Evolutionary conservation across 2,888 invertebrate species (phyloP), one percentile per base, ranked within the genome.

Genomic region (Drosophila testacea): DNA sequence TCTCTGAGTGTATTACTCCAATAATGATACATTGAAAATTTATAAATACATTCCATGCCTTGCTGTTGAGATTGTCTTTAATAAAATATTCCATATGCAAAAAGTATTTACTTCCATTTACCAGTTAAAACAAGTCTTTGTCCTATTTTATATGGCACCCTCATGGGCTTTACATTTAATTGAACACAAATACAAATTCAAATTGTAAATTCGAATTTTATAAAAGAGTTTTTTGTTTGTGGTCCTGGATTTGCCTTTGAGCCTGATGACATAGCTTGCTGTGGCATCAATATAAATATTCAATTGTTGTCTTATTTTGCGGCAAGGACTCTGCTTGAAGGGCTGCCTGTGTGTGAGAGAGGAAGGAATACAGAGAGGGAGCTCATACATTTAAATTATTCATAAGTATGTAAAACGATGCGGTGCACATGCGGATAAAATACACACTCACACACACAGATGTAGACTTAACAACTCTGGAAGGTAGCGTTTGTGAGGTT

Each of bases 391-490:
- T 73, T 80, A 69, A 81, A 84, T 80, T 84, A 84, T 80, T 80
- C 85, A 80, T 84, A 84, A 78, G 82, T 74, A 68, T 80, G 79
- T 67, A 84, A 80, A 84, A 47, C 79, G 78, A 50, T 73, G 80
- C 66, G 77, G 69, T 59, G 57, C 63, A 67, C 69, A 69, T 83
- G 73, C 57, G 65, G 50, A 52, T 44, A 54, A 54, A 22, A 47
- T 27, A 60, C 55, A 39, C 42, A 62, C 32, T 41, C 41, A 4
- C 39, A 55, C 46, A 51, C 28, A 28, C 38, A 34, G 9, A 48
- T n/a, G 34, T 48, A 44, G 54, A 63, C 57, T 51, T 48, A 36
- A 32, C 60, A 62, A 79, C 66, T 79, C 61, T 54, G 41, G 30
- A 47, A 64, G 63, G 83, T 60, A 69, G 61, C 60, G 59, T 51